Base-by-base conservation (phyloP, 2,888 invertebrate genomes). In the Monopis laevigella region DNA sequence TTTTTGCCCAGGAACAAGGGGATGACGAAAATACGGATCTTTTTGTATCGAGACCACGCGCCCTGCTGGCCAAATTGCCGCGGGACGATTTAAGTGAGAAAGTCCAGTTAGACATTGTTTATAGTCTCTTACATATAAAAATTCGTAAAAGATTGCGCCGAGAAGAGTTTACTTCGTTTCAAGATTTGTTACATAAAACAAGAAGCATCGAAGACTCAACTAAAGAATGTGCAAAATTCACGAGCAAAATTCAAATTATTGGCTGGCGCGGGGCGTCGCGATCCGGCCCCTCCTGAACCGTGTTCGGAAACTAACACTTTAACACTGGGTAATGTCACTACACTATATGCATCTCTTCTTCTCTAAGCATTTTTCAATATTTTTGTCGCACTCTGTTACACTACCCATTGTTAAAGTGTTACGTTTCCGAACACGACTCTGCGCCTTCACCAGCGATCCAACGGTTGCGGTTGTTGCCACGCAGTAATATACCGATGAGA, bases 151-250 rank as follows among this genome's bases (percentile, higher is more conserved):
- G 50, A 39, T 44, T 45, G 35, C 43, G 42, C 32, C 51, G 55
- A 39, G 56, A 56, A 51, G 52, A 53, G 11, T 24, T 49, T 11
- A 41, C n/a, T 13, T 36, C 42, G 3, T 42, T 46, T 8, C 34
- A 30, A 0, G 41, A 43, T 4, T 16, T 42, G 5, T 17, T 44
- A 3, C 26, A 28, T 10, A 44, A 41, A 14, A 42, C 43, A 3
- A 42, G 42, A 8, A 2, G 24, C 11, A 18, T 45, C 6, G 46
- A 47, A 30, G 42, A 40, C 35, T 34, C 42, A 3, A 18, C 12
- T 11, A 29, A 29, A 29, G 29, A 29, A 29, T 29, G 29, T 11
- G 5, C 5, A n/a, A 29, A 29, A 29, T 29, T 29, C 5, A 5
- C 29, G 29, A 6, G 29, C 8, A 6, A 29, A 11, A 29, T 5